phyloP scores from a whole-genome alignment of 2,797 vertebrate genomes.

The Acrossocheilus fasciatus region DNA sequence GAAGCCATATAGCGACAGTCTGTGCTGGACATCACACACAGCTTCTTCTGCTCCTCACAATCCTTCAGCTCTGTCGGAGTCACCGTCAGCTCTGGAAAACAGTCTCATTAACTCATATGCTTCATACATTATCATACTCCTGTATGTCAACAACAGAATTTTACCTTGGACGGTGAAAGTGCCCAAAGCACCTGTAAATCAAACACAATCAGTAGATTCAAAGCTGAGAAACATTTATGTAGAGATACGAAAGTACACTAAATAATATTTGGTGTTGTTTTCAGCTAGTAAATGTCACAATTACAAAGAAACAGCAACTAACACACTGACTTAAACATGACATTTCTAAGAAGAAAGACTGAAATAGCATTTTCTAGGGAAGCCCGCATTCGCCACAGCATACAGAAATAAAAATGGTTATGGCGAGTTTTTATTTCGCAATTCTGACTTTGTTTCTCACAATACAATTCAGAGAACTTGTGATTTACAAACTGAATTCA shows the following conservation, averaged over 20 bases:
- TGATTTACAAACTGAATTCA: not conserved
- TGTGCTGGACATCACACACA: constrained; percentile 40
- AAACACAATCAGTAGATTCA: not conserved
- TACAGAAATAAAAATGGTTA: not conserved
- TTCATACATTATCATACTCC: not conserved
- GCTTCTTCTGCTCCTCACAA: constrained; percentile 22
- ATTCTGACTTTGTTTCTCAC: not conserved
- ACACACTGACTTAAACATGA: too few relatives aligned
- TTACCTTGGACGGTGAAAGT: constrained; percentile 1
- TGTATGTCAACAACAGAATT: not conserved
- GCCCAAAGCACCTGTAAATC: constrained; percentile 32
- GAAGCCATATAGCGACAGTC: constrained; percentile 32
- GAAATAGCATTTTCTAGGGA: not conserved
- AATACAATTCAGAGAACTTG: too few relatives aligned
- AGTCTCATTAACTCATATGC: not conserved
- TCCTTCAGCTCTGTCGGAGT: constrained; percentile 11
- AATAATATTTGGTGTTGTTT: not conserved
- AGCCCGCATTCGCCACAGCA: not conserved
- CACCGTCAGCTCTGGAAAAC: constrained; percentile 55
- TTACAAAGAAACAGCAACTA: too few relatives aligned
- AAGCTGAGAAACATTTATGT: not conserved
- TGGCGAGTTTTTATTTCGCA: not conserved
- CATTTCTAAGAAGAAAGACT: not conserved
- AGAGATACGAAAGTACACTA: not conserved
- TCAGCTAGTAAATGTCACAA: not conserved